Evolutionary conservation across 2,797 vertebrate genomes (phyloP).

Genomic region (Gymnothorax reevesii): DNA sequence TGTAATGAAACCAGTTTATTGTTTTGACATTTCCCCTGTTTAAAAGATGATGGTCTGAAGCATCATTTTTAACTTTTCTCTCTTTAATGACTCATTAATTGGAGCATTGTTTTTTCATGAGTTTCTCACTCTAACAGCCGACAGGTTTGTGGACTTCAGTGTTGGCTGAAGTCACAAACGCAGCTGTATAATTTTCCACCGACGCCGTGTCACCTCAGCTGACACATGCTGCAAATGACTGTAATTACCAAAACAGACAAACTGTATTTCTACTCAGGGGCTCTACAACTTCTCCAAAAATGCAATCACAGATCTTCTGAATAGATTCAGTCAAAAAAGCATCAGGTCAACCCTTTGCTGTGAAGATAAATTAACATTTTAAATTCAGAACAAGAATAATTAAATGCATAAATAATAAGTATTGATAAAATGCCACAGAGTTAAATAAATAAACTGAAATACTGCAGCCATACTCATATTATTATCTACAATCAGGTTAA

Average conservation of each 20-base stretch:
- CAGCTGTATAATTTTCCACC: conserved; percentile 72
- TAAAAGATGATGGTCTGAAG: background rate
- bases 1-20: no score
- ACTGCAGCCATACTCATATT: no score
- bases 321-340: conserved; percentile 56
- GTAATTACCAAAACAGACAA: conserved; percentile 70
- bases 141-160: conserved; percentile 45
- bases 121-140: no score
- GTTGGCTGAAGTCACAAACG: conserved; percentile 48
- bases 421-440: no score
- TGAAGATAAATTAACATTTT: no score
- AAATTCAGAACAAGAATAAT: no score
- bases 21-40: no score
- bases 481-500: no score
- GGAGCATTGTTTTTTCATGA: no score
- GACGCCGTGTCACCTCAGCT: conserved; percentile 57
- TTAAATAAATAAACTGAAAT: no score
- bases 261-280: conserved; percentile 63
- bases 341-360: background rate
- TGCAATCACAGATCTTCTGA: conserved; percentile 49
- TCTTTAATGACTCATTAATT: background rate
- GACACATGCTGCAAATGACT: conserved; percentile 73
- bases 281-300: conserved; percentile 28
- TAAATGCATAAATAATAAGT: no score
- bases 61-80: conserved; percentile 3